Base-by-base conservation (phyloP, 2,797 vertebrate genomes). In the Enoplosus armatus region DNA sequence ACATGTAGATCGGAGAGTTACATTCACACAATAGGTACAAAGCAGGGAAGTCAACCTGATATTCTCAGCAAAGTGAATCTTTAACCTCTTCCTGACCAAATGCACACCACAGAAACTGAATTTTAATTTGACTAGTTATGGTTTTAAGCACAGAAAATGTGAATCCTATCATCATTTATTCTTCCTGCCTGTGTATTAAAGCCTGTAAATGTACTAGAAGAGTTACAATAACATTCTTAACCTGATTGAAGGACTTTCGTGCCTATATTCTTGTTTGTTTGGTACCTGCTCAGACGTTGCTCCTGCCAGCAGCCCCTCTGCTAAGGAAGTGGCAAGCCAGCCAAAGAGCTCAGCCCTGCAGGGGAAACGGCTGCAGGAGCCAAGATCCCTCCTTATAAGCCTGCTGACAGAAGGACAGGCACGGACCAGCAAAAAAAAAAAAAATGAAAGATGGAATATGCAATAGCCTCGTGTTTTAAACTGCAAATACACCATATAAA, bases 281-380 rank as follows among this genome's bases (percentile, higher is more conserved):
- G 37, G 79, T 90, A 92, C 92, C 87, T 92, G 78, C 75, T 87
- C 84, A 62, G 85, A 68, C 83, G 90, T 91, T 82, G 87, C 83
- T 63, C 82, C 89, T 91, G 94, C 93, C 94, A 94, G 93, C 87
- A 86, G 89, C 80, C 92, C 93, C 93, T 93, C 89, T 92, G 93
- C 87, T 91, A 77, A 85, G 91, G 93, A 93, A 95, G 87, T 89
- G 72, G 24, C 16, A n/a, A 83, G 77, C 81, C 84, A 84, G 93
- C 93, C 94, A 95, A 93, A 93, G 89, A 91, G 91, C 88, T 90
- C 77, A 90, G 90, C 89, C 72, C 94, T 89, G 90, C 91, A 87
- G 91, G 90, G 81, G 70, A 82, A 84, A 75, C 15, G 81, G 66
- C 85, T 79, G 84, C 86, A 80, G 73, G 79, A 90, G 92, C 94